phyloP scores from a whole-genome alignment of 2,797 vertebrate species.

The Pangasius krempfi region DNA sequence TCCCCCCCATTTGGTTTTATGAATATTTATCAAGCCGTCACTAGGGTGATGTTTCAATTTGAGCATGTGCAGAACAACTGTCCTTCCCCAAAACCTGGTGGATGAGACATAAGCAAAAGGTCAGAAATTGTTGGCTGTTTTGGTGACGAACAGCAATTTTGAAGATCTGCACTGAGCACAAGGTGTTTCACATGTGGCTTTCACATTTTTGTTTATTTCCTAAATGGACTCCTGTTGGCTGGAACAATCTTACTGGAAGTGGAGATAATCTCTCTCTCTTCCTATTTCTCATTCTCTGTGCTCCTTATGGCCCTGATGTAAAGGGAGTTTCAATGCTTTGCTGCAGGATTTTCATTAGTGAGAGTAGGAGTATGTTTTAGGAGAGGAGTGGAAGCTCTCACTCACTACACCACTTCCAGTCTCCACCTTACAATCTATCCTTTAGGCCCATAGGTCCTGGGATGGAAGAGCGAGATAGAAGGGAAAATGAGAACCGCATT shows the following conservation, averaged over 20 bases:
- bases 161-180: background rate
- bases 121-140: background rate
- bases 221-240: conserved; percentile 9
- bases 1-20: conserved; percentile 61
- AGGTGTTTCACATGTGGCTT: background rate
- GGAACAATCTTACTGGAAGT: background rate
- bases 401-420: conserved; percentile 20
- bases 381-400: conserved; percentile 18
- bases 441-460: conserved; percentile 6
- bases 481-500: background rate
- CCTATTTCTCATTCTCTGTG: background rate
- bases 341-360: conserved; percentile 55
- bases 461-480: background rate
- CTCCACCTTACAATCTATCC: conserved; percentile 11
- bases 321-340: conserved; percentile 18
- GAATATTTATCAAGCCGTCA: conserved; percentile 74
- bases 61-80: conserved; percentile 54
- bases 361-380: conserved; percentile 28
- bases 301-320: background rate
- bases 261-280: conserved; percentile 18
- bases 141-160: background rate
- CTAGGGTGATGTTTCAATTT: conserved; percentile 71
- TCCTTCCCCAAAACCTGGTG: background rate
- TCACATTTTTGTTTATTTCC: conserved; percentile 13
- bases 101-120: background rate